These are phyloP conservation scores for Morus bassanus DNA, from an alignment of 2,797 vertebrate species.

Conservation along the genomic window DNA sequence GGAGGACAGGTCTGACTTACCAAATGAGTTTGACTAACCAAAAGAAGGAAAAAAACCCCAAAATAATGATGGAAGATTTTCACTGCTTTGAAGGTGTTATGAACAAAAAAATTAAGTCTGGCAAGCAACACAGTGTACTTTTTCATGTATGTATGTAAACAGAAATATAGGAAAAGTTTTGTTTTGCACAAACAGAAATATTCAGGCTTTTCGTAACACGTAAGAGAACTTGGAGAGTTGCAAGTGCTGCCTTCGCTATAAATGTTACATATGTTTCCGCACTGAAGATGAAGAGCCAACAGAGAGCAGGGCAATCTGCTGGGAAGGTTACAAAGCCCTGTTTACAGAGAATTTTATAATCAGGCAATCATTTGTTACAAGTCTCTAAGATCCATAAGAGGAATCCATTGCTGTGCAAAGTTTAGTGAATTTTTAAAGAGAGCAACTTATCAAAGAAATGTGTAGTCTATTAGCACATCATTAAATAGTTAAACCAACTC, in stretches of 20 bases:
- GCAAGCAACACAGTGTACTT: neutral
- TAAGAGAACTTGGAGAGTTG: neutral
- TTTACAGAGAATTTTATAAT: conserved; percentile 11
- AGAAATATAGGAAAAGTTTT: neutral
- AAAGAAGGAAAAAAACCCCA: neutral
- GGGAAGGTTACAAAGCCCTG: neutral
- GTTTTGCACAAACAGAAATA: neutral
- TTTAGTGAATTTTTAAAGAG: conserved; percentile 27
- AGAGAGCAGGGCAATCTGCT: neutral
- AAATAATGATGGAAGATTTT: neutral
- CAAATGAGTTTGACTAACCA: neutral
- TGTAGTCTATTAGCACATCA: conserved; percentile 45
- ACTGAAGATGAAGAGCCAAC: neutral
- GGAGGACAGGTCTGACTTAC: neutral
- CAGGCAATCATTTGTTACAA: conserved; percentile 2
- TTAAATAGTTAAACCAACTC: conserved; percentile 33
- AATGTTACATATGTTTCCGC: neutral
- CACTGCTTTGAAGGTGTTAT: neutral
- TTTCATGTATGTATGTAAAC: neutral
- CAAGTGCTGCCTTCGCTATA: neutral
- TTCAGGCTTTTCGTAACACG: neutral
- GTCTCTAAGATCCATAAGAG: neutral
- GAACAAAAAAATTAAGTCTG: neutral
- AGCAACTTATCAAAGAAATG: conserved; percentile 33
- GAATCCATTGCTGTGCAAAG: conserved; percentile 56